A percentile compares a stretch with the other conserved stretches of the same genome.
Conservation (phyloP, 2,797 vertebrate species). For the Basileuterus tristriatus region DNA sequence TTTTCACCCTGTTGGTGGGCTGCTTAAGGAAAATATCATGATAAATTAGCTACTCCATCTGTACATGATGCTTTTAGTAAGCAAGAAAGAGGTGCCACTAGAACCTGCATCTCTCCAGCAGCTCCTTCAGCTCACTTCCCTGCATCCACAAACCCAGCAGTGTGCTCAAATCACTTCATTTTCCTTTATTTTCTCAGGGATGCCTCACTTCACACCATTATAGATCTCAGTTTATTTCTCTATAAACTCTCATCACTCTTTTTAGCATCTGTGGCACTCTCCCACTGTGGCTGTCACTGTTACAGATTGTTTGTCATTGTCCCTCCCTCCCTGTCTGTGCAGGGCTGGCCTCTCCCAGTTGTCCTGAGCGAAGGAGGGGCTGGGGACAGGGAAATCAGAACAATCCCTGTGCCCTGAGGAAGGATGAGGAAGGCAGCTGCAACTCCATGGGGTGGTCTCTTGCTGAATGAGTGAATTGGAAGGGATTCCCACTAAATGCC, state of each 20-base stretch:
- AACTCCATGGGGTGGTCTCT: neutral
- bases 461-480: neutral
- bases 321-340: neutral
- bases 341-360: neutral
- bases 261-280: neutral
- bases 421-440: neutral
- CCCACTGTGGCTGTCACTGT: neutral
- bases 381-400: neutral
- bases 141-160: neutral
- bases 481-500: neutral
- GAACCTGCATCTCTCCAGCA: neutral
- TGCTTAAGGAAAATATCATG: neutral
- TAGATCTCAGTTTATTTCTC: neutral
- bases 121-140: accelerated
- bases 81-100: accelerated
- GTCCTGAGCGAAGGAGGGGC: neutral
- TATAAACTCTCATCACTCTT: neutral
- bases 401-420: neutral
- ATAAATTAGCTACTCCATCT: neutral
- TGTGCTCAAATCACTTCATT: neutral
- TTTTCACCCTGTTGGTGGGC: neutral
- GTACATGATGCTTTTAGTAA: neutral
- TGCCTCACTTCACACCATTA: neutral
- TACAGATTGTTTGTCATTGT: neutral
- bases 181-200: neutral